Evolutionary conservation across 2,113 vertebrate genomes (phyloP).

Genomic region (Pollachius pollachius): DNA sequence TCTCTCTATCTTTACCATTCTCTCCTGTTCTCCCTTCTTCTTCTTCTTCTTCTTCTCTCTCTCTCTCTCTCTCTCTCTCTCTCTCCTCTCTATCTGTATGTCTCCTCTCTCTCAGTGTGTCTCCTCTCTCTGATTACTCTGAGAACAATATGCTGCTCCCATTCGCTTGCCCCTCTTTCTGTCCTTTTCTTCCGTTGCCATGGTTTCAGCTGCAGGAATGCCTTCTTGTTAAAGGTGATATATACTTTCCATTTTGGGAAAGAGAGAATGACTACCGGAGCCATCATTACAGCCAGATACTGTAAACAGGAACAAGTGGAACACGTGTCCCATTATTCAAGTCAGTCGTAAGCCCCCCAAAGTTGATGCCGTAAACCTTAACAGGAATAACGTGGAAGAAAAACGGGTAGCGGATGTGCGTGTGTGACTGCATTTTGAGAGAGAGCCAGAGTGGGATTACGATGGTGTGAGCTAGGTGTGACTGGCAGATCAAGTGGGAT

Average conservation of each 20-base stretch:
- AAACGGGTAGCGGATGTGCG: conserved; percentile 25
- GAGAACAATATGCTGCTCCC: conserved; percentile 40
- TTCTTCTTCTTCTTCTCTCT: no score
- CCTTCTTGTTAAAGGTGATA: conserved; percentile 60
- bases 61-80: neutral
- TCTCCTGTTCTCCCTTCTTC: no score
- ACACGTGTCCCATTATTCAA: conserved; percentile 46
- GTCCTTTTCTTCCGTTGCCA: conserved; percentile 42
- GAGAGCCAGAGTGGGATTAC: conserved; percentile 30
- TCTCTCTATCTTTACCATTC: conserved; percentile 3
- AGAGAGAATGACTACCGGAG: conserved; percentile 45
- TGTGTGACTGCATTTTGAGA: no score
- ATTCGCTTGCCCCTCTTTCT: conserved; percentile 9
- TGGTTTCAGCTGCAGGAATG: conserved; percentile 56
- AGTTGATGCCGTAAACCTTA: conserved; percentile 28
- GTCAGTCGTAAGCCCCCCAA: conserved; percentile 12
- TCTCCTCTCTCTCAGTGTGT: conserved; percentile 15
- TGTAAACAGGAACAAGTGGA: conserved; percentile 22
- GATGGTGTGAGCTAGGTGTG: conserved; percentile 35
- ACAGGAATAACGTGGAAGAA: conserved; percentile 27
- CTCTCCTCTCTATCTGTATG: conserved; percentile 16
- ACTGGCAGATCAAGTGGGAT: conserved; percentile 31
- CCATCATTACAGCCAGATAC: conserved; percentile 46
- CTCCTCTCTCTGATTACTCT: conserved; percentile 29
- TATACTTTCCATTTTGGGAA: conserved; percentile 48